Evolutionary conservation across 2,113 vertebrate genomes (phyloP).

Genomic region (Eubucco bourcierii): DNA sequence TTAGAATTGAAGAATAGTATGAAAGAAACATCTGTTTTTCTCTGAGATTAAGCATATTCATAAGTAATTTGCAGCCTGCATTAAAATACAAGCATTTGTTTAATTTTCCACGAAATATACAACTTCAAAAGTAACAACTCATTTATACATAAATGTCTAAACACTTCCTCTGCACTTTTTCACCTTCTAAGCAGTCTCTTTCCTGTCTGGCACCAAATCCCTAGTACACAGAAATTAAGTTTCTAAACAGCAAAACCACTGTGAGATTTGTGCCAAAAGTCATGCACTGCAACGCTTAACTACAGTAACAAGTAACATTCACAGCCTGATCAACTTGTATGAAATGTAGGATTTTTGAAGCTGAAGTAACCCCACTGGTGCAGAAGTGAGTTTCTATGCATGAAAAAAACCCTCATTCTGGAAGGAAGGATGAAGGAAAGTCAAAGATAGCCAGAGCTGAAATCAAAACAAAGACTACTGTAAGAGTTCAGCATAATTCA

Average conservation of each 20-base stretch:
- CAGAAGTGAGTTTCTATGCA: background rate
- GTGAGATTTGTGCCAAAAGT: slow-evolving; percentile 3
- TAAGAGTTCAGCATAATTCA: background rate
- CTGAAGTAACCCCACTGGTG: background rate
- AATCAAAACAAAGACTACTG: background rate
- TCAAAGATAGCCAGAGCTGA: background rate
- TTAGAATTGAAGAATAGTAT: background rate
- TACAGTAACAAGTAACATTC: slow-evolving; percentile 22
- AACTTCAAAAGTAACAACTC: background rate
- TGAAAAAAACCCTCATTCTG: background rate
- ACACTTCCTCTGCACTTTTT: background rate
- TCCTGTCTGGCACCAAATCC: background rate
- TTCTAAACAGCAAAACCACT: slow-evolving; percentile 30
- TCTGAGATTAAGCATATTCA: background rate
- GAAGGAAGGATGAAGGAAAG: background rate
- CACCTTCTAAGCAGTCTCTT: background rate
- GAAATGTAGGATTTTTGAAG: slow-evolving; percentile 19
- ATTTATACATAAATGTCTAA: background rate
- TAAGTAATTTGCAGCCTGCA: background rate
- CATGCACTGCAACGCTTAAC: slow-evolving; percentile 2
- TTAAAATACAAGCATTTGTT: background rate
- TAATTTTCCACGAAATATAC: background rate
- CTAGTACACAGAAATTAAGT: background rate
- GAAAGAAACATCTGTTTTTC: background rate
- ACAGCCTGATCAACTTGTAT: background rate